Evolutionary conservation across 2,888 invertebrate species (phyloP).

Genomic region (Drosophila koepferae): DNA sequence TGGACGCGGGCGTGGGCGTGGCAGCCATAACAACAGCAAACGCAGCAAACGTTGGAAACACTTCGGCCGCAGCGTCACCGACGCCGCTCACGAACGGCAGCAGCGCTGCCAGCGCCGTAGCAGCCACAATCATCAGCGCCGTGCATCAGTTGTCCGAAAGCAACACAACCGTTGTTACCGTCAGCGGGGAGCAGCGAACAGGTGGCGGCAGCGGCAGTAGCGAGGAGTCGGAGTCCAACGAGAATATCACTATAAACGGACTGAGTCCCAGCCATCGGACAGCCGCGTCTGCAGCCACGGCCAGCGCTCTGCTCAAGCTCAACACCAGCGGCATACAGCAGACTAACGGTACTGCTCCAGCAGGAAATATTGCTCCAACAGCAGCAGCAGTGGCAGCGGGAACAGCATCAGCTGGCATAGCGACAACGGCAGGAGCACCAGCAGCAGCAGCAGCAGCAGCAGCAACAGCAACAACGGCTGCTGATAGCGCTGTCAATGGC

Average conservation of each 20-base stretch:
- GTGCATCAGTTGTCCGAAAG: constrained; percentile 69
- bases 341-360: constrained; percentile 12
- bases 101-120: constrained; percentile 67
- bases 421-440: constrained; percentile 19
- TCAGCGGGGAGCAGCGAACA: constrained; percentile 37
- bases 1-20: neutral
- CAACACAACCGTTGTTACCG: constrained; percentile 62
- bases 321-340: constrained; percentile 58
- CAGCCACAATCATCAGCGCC: constrained; percentile 75
- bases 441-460: constrained; percentile 30
- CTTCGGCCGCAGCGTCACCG: constrained; percentile 17
- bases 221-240: constrained; percentile 73
- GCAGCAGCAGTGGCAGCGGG: constrained; percentile 16
- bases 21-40: constrained; percentile 18
- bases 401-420: constrained; percentile 22
- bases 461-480: constrained; percentile 21
- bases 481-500: constrained; percentile 38
- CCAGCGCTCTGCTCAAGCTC: constrained; percentile 54
- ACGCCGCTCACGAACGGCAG: constrained; percentile 44
- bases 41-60: constrained; percentile 4
- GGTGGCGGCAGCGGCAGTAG: constrained; percentile 44
- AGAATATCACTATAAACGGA: constrained; percentile 80
- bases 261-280: constrained; percentile 67
- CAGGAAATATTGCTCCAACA: constrained; percentile 11
- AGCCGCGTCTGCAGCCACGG: constrained; percentile 5